Evolutionary conservation across 2,888 invertebrate species (phyloP), one percentile per base, ranked within the genome.

Genomic region (Drosophila vallismaia): DNA sequence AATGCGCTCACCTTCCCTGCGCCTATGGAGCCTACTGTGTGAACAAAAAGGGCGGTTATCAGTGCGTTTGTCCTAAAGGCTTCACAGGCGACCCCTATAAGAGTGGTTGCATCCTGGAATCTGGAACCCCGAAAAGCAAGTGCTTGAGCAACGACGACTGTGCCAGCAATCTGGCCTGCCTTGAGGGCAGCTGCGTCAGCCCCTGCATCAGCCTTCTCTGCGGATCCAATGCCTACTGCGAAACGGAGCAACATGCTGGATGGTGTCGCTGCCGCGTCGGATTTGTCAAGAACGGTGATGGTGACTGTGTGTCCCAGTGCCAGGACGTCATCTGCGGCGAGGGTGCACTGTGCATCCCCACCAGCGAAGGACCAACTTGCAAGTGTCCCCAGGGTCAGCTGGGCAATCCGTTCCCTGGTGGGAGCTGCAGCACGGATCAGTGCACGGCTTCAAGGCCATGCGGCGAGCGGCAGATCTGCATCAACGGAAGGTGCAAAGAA

Each of bases 351-450:
- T 98, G 97, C 88, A 96, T 97, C 76, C 95, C 96, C 69, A 95
- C 97, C 33, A 94, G 95, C 76, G 93, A 94, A 19, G 97, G 97
- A 10, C 97, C 97, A 12, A 97, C 97, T 4, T 98, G 97, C 89
- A 95, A 96, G 89, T 98, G 97, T 88, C 94, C 95, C 2, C 96
- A 97, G 89, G 97, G 97, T 49, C 95, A 95, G 90, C 94, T 95
- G 60, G 97, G 97, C 19, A 97, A 98, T 92, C 97, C 98, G 6
- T 98, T 97, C 93, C 96, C 97, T 1, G 98, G 98, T 28, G 98
- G 97, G 40, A 93, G 93, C 57, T 98, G 98, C 88, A 93, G 93
- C 57, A 95, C 95, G 54, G 97, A 97, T 91, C 93, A 96, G 55
- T 97, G 97, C 90, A 96, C 96, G 0, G 93, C 95, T 3, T 93